A percentile compares a stretch with the other conserved stretches of the same genome.
Conservation (phyloP, 2,113 vertebrate genomes). For the Turdus rufiventris region DNA sequence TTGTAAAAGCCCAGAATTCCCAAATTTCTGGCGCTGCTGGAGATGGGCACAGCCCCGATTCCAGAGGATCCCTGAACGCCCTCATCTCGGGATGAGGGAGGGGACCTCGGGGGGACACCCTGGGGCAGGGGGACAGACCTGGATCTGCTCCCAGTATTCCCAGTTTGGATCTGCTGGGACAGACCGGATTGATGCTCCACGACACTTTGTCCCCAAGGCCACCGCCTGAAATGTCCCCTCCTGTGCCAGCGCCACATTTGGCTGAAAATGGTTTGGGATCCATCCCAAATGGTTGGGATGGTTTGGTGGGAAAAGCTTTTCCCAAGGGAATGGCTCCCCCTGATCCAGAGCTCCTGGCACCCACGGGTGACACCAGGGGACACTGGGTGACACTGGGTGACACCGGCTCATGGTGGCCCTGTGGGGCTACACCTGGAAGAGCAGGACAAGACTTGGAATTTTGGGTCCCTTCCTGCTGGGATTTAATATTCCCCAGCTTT, state of each 20-base stretch:
- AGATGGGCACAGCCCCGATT: neutral
- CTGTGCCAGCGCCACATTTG: neutral
- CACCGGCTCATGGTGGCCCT: neutral
- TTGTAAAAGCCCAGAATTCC: neutral
- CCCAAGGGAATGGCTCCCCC: neutral
- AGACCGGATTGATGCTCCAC: accelerated
- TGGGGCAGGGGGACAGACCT: neutral
- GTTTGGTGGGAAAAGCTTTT: neutral
- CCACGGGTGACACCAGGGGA: neutral
- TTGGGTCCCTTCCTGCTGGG: neutral
- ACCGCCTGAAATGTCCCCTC: neutral
- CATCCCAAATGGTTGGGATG: no score
- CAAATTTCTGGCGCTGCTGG: accelerated
- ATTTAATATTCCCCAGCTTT: accelerated
- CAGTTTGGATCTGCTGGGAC: neutral
- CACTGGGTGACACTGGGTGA: accelerated
- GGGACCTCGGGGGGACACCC: neutral
- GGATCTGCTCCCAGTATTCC: neutral
- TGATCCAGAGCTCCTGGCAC: neutral
- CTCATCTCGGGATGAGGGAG: neutral
- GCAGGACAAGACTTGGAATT: accelerated
- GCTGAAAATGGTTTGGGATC: no score
- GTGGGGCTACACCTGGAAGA: neutral
- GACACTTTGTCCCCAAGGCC: neutral
- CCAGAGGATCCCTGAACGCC: accelerated